Evolutionary conservation across 2,797 vertebrate species (phyloP).

Genomic region (Diplodus sargus): DNA sequence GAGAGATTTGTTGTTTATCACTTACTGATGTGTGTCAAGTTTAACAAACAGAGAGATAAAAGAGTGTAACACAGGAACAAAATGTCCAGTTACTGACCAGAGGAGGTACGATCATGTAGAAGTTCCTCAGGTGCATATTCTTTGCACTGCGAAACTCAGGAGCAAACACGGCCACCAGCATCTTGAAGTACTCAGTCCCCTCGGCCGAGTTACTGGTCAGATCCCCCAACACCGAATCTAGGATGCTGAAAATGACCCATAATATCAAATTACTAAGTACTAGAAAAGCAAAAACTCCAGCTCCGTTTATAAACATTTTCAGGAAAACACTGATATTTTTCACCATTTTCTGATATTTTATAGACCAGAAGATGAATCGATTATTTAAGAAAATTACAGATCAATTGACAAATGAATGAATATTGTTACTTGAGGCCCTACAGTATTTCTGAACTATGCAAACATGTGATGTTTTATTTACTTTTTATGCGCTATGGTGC

Average conservation of each 20-base stretch:
- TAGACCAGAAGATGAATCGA: too few species aligned
- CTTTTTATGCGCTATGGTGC: conserved; percentile 6
- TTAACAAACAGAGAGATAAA: not conserved
- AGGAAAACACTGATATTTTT: too few species aligned
- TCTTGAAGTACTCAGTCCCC: conserved; percentile 98
- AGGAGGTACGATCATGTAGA: conserved; percentile 98
- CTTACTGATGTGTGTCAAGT: not conserved
- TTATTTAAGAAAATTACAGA: too few species aligned
- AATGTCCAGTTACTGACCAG: conserved; percentile 85
- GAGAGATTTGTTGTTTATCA: not conserved
- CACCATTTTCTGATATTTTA: too few species aligned
- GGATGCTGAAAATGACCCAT: conserved; percentile 71
- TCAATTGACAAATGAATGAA: too few species aligned
- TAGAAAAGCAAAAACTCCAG: too few species aligned
- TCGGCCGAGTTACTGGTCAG: conserved; percentile 97
- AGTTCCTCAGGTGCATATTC: conserved; percentile 98
- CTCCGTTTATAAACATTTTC: too few species aligned
- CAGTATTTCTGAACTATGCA: too few species aligned
- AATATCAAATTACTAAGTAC: not conserved
- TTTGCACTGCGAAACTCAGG: conserved; percentile 96
- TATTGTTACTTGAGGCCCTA: too few species aligned
- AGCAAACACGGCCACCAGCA: conserved; percentile 97
- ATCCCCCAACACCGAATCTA: conserved; percentile 94
- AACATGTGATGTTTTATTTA: not conserved
- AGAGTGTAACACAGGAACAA: not conserved